phyloP scores from a whole-genome alignment of 2,797 vertebrate species.

The Todus mexicanus region DNA sequence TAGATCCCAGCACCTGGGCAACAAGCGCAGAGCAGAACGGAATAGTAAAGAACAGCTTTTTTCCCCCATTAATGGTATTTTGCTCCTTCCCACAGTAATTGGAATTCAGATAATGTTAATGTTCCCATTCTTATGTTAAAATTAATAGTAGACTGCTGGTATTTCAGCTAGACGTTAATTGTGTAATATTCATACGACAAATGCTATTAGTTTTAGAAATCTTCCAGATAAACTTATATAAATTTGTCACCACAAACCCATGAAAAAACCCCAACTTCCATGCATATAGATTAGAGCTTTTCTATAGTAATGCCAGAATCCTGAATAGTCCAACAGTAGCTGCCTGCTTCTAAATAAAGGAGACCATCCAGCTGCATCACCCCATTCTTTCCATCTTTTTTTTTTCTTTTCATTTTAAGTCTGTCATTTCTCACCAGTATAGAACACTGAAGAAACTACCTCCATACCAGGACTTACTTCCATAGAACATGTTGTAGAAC shows the following conservation, averaged over 20 bases:
- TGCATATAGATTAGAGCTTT: conserved; percentile 43
- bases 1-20: neutral
- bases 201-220: conserved; percentile 64
- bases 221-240: conserved; percentile 62
- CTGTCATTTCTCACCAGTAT: neutral
- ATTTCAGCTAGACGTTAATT: conserved; percentile 59
- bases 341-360: conserved; percentile 9
- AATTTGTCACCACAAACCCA: conserved; percentile 62
- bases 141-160: conserved; percentile 61
- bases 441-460: neutral
- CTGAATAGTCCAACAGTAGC: neutral
- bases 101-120: conserved; percentile 43
- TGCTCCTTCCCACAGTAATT: conserved; percentile 36
- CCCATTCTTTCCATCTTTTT: neutral
- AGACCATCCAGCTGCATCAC: conserved; percentile 5
- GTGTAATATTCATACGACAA: conserved; percentile 58
- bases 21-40: neutral
- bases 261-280: conserved; percentile 28
- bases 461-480: neutral
- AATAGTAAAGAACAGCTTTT: neutral
- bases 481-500: neutral
- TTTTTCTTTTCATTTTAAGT: neutral
- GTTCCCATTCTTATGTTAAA: conserved; percentile 62
- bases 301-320: conserved; percentile 21
- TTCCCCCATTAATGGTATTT: conserved; percentile 19